Base-by-base conservation (phyloP, 37 sponge, comb jelly and placozoan genomes). In the Beroe ovata region DNA sequence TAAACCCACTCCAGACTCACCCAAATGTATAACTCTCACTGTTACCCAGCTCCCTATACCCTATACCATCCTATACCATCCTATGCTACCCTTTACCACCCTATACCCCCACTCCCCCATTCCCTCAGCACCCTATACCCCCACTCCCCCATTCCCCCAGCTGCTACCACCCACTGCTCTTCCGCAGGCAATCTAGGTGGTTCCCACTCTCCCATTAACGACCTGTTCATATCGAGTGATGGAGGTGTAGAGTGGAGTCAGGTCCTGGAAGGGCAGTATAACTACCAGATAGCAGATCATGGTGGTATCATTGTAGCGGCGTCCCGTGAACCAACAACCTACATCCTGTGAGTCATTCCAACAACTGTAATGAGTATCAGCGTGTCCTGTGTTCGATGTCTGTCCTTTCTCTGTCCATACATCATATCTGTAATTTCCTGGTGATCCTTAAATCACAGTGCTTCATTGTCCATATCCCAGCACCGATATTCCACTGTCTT, bases 241-340 rank as follows among this genome's bases (percentile, higher is more conserved):
- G 91, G 91, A 40, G 93, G 93, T 16, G 91, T 64, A 0, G 71
- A 90, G 37, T 92, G 93, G 93, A 21, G 11, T 2, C 32, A 89
- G 72, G 90, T 91, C 8, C 88, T 89, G 3, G 60, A 66, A 4
- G 89, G 90, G 8, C 64, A 72, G 64, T 64, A 91, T 38, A 88
- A 89, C 64, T 92, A 71, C 41, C 88, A 72, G 64, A 88, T 92
- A 32, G 91, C 89, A 20, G 93, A 92, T 40, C 71, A 92, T 58
- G 93, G 93, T 23, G 91, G 93, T 25, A 32, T 92, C 38, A 30
- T 92, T 20, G 89, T 91, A 34, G 91, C 93, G 3, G 90, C 64
- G 1, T 22, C 21, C 21, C 8, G 29, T 11, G 25, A 33, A 1
- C 39, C 28, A 8, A 60, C 64, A 60, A 60, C 11, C 3, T n/a